Evolutionary conservation across 1,140 invertebrate species (phyloP).

Genomic region (Batillaria attramentaria): DNA sequence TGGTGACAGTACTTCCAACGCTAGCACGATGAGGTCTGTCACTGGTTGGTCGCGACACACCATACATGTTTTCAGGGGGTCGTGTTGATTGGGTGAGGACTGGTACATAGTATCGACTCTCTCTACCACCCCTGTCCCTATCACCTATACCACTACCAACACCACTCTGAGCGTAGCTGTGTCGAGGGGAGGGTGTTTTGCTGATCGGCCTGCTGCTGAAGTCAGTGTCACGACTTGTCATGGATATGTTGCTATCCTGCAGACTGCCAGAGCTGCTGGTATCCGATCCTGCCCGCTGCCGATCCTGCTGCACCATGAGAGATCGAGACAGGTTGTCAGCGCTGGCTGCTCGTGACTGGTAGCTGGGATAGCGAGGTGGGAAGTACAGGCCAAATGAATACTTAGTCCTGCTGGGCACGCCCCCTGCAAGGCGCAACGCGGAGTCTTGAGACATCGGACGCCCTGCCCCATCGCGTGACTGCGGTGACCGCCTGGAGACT

Average conservation of each 20-base stretch:
- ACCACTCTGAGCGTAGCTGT: slow-evolving; percentile 18
- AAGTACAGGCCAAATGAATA: slow-evolving; percentile 53
- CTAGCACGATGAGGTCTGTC: slow-evolving; percentile 20
- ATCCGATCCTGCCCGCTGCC: not conserved
- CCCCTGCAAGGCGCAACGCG: slow-evolving; percentile 17
- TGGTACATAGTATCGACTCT: slow-evolving; percentile 19
- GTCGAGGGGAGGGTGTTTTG: not conserved
- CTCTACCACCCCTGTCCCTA: not conserved
- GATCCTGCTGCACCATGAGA: not conserved
- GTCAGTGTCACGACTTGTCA: not conserved
- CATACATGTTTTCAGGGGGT: not conserved
- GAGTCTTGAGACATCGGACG: slow-evolving; percentile 27
- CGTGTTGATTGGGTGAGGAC: slow-evolving; percentile 19
- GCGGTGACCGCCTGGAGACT: not conserved
- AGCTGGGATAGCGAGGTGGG: slow-evolving; percentile 24
- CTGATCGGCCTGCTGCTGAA: not conserved
- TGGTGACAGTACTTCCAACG: slow-evolving; percentile 18
- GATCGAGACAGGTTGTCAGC: slow-evolving; percentile 23
- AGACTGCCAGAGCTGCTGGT: slow-evolving; percentile 21
- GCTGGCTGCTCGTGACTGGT: slow-evolving; percentile 16
- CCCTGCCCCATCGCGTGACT: not conserved
- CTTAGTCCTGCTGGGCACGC: slow-evolving; percentile 34
- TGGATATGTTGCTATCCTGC: not conserved
- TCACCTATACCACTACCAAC: not conserved
- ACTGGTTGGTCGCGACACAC: not conserved